A percentile compares a stretch with the other conserved stretches of the same genome.
These are phyloP conservation scores for Argya squamiceps DNA, from an alignment of 2,797 vertebrate genomes.

Conservation along the genomic window DNA sequence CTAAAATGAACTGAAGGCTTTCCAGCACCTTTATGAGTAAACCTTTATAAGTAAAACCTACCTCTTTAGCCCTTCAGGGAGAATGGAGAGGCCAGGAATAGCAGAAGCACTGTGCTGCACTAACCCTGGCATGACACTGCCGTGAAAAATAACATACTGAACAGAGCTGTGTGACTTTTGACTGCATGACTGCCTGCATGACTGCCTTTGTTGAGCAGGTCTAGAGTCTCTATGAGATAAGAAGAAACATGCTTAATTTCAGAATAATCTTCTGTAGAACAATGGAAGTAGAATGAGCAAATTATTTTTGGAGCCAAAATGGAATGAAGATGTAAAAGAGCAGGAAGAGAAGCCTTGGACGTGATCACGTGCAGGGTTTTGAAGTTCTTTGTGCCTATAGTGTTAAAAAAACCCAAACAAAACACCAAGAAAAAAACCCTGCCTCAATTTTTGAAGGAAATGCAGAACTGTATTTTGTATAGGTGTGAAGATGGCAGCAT, in stretches of 20 bases:
- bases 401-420: neutral
- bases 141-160: fast-evolving
- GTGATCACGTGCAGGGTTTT: neutral
- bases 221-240: neutral
- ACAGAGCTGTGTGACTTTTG: neutral
- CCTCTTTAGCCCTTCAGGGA: neutral
- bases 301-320: neutral
- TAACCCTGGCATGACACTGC: neutral
- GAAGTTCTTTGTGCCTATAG: neutral
- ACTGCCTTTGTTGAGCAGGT: neutral
- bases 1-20: neutral
- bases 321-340: neutral
- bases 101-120: no score
- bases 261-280: neutral
- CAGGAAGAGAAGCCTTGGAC: neutral
- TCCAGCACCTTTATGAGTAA: neutral
- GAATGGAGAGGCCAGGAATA: neutral
- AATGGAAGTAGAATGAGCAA: neutral
- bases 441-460: neutral
- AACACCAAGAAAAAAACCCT: fast-evolving
- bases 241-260: neutral
- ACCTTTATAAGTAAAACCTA: neutral
- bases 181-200: neutral
- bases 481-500: neutral
- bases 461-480: neutral